Evolutionary conservation across 2,113 vertebrate genomes (phyloP), one percentile per base, ranked within the genome.

Genomic region (Stomatorhinus ivindoensis): DNA sequence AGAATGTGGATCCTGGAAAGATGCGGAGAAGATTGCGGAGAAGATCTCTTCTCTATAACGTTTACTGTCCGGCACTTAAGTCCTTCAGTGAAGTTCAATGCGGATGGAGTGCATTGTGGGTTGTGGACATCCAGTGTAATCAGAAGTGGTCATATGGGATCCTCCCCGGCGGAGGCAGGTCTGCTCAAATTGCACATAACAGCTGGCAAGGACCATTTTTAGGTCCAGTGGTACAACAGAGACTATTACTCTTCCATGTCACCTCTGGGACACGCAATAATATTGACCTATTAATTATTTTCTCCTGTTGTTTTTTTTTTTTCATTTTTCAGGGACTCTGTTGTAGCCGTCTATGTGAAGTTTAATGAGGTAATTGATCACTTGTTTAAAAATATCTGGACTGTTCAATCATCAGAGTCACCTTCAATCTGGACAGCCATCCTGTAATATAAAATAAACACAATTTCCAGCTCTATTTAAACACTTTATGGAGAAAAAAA

Each of bases 161-260:
- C 50, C 13, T 39, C n/a, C 13, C 50, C 35, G 31, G 50, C 5
- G 4, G 47, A 55, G 85, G 50, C 17, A 9, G 47, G 48, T 42
- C 85, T 53, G 85, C 50, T 53, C 44, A 53, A 87, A 53, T 19
- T 53, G 48, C 85, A 53, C 85, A 87, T 48, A 53, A 87, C 85
- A 87, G 85, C 85, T 87, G 85, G 85, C 85, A 51, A 53, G 85
- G 50, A 27, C 27, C 85, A 53, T 53, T 48, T 48, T 10, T 53
- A 48, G 85, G 85, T 87, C 85, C 85, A 87, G 85, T 39, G 48
- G 85, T 87, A 39, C 27, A 87, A 39, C n/a, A 10, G 27, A 2
- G 13, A 86, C 85, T 19, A 87, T 87, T 87, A 87, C 47, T 87
- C 85, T 87, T 87, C 47, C 13, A 9, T 87, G 85, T 87, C 85